Conservation (phyloP, 2,113 vertebrate species). For the Garra rufa region DNA sequence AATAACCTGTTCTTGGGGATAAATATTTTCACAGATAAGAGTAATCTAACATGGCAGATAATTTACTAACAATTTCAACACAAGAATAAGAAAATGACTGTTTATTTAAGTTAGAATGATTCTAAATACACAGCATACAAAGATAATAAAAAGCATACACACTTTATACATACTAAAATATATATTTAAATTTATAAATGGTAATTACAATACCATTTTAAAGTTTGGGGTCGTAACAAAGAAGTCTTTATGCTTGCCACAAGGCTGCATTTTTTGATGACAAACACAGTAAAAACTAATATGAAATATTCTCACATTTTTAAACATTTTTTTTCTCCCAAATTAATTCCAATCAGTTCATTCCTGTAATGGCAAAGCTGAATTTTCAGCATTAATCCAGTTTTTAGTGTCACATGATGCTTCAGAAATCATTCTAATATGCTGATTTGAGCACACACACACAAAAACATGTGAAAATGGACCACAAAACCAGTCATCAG, state of each 20-base stretch:
- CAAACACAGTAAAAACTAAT: neutral
- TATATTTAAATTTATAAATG: neutral
- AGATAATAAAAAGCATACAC: neutral
- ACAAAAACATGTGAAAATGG: too few species aligned
- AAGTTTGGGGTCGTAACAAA: neutral
- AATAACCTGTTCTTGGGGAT: neutral
- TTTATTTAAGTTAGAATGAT: constrained; percentile 11
- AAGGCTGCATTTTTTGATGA: neutral
- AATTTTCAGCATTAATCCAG: neutral
- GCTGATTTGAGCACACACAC: too few species aligned
- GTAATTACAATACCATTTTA: neutral
- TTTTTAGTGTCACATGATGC: neutral
- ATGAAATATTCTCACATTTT: neutral
- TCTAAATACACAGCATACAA: constrained; percentile 20
- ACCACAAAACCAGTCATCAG: too few species aligned
- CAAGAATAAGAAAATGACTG: constrained; percentile 1
- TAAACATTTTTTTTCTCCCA: neutral
- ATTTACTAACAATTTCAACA: neutral
- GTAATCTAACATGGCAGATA: neutral
- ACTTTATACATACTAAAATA: neutral
- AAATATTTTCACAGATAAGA: neutral
- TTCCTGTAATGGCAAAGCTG: neutral
- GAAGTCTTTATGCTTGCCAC: neutral
- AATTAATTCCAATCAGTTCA: neutral
- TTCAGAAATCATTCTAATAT: neutral